Conservation (phyloP, 2,113 vertebrate species). For the Aramus guarauna region DNA sequence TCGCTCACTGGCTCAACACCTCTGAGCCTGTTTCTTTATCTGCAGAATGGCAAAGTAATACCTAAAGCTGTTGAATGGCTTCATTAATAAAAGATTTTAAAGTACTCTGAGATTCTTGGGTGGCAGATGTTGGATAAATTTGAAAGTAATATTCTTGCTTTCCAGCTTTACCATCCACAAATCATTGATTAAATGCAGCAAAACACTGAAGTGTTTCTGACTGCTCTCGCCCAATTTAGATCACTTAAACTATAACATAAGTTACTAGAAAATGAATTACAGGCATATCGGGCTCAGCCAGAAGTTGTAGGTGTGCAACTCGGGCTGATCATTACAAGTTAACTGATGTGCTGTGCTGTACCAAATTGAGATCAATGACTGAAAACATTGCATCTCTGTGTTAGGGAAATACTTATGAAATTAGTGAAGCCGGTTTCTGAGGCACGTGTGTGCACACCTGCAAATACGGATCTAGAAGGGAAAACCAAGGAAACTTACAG, state of each 20-base stretch:
- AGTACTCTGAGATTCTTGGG: not conserved
- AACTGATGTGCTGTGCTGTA: not conserved
- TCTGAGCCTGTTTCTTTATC: not conserved
- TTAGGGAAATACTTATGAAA: not conserved
- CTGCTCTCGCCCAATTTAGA: not conserved
- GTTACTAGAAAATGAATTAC: constrained; percentile 45
- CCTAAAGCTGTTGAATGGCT: not conserved
- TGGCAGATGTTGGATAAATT: constrained; percentile 5
- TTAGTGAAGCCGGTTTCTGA: not conserved
- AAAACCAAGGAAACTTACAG: not conserved
- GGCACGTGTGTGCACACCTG: not conserved
- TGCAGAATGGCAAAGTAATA: not conserved
- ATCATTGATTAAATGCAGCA: not conserved
- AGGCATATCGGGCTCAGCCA: not conserved
- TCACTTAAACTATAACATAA: not conserved
- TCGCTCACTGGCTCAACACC: not conserved
- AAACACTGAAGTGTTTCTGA: not conserved
- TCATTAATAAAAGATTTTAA: constrained; percentile 27
- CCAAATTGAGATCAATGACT: not conserved
- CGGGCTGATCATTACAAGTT: not conserved
- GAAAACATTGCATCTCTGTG: not conserved
- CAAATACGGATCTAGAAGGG: not conserved
- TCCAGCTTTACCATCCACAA: not conserved
- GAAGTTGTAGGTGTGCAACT: not conserved
- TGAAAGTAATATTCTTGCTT: constrained; percentile 14